These are phyloP conservation scores for Halcyon senegalensis DNA, from an alignment of 2,113 vertebrate genomes.

Conservation along the genomic window DNA sequence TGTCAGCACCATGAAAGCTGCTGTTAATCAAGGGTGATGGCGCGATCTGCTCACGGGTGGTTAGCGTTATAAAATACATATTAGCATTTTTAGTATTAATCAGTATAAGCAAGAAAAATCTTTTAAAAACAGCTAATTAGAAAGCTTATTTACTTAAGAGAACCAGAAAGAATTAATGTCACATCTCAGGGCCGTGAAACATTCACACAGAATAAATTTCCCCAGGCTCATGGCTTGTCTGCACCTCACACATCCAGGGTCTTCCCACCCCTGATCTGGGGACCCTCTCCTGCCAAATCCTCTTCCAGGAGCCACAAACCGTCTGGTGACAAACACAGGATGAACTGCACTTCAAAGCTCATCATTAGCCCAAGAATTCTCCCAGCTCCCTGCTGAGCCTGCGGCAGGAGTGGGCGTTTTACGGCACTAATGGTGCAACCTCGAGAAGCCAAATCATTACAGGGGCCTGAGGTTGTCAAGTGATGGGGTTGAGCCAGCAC, in stretches of 20 bases:
- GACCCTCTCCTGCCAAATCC: neutral
- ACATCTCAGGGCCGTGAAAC: neutral
- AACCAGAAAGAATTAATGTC: neutral
- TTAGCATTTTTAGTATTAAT: conserved; percentile 47
- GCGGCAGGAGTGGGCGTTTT: fast-evolving
- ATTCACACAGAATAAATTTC: neutral
- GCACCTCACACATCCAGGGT: neutral
- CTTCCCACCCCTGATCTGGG: neutral
- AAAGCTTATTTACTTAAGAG: conserved; percentile 21
- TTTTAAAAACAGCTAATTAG: conserved; percentile 5
- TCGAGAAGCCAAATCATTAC: neutral
- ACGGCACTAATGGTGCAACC: neutral
- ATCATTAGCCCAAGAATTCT: neutral
- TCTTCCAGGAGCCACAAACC: neutral
- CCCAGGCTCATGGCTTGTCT: fast-evolving
- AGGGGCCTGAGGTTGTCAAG: fast-evolving
- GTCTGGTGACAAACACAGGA: neutral
- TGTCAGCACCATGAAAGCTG: neutral
- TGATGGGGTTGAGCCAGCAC: neutral
- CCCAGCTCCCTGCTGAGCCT: neutral
- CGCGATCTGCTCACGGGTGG: neutral
- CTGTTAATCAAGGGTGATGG: neutral
- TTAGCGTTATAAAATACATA: conserved; percentile 26
- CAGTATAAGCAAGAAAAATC: conserved; percentile 6
- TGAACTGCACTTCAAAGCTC: neutral